Evolutionary conservation across 2,888 invertebrate genomes (phyloP).

Genomic region (Drosophila cracens): DNA sequence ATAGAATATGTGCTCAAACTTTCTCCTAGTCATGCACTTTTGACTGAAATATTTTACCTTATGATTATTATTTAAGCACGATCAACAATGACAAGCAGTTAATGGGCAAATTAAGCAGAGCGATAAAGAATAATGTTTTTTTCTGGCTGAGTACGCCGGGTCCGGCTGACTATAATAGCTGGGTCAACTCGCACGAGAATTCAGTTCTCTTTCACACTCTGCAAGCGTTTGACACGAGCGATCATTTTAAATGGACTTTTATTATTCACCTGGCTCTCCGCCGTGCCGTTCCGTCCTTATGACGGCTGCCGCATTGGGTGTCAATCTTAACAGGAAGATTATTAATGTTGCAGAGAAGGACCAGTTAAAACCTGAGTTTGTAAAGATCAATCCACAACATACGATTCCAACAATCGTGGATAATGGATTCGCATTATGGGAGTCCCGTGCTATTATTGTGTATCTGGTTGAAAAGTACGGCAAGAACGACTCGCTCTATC

Average conservation of each 20-base stretch:
- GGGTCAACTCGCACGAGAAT: neutral
- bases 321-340: constrained; percentile 88
- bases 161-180: constrained; percentile 24
- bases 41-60: neutral
- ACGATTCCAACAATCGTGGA: constrained; percentile 93
- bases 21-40: neutral
- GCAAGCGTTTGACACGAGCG: constrained; percentile 8
- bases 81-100: neutral
- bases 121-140: constrained; percentile 2
- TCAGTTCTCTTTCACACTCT: constrained; percentile 29
- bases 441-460: constrained; percentile 92
- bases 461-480: constrained; percentile 93
- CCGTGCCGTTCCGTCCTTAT: constrained; percentile 88
- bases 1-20: neutral
- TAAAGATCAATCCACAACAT: constrained; percentile 93
- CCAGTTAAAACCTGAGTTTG: constrained; percentile 88
- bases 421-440: constrained; percentile 91
- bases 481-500: constrained; percentile 90
- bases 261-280: constrained; percentile 87
- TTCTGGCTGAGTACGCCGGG: neutral
- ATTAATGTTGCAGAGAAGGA: constrained; percentile 87
- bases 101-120: neutral
- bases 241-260: constrained; percentile 86
- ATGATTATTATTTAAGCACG: too few species aligned
- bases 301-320: constrained; percentile 88